phyloP scores from a whole-genome alignment of 2,113 vertebrate genomes.

The Burhinus oedicnemus region DNA sequence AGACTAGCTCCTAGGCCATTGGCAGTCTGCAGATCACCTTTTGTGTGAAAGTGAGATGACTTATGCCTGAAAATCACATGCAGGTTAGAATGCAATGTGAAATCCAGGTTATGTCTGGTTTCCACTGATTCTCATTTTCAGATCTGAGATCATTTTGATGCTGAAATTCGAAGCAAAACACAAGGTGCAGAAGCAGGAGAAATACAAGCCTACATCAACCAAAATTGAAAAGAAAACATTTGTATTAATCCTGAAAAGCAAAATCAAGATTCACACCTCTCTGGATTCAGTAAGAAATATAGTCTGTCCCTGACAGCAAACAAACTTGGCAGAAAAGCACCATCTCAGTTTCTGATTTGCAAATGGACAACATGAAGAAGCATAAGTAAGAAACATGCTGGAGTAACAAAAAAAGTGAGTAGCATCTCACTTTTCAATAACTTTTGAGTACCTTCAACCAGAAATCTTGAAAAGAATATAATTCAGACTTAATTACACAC shows the following conservation, averaged over 20 bases:
- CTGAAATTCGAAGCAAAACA: conserved; percentile 13
- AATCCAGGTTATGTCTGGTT: not conserved
- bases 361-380: not conserved
- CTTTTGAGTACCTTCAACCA: not conserved
- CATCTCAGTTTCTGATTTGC: not conserved
- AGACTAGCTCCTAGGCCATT: not conserved
- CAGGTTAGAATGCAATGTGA: not conserved
- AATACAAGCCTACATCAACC: not conserved
- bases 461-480: not conserved
- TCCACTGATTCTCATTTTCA: not conserved
- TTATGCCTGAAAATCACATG: not conserved
- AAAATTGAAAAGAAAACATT: not conserved
- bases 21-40: not conserved
- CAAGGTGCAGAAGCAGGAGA: not conserved
- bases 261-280: not conserved
- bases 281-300: not conserved
- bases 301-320: not conserved
- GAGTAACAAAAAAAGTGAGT: not conserved
- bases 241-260: not conserved
- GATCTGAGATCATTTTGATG: not conserved
- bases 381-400: not conserved
- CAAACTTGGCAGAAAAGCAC: not conserved
- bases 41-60: not conserved
- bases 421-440: not conserved
- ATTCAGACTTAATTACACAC: not conserved